Conservation (phyloP, 2,888 invertebrate genomes). For the Pristionchus maxplancki region DNA sequence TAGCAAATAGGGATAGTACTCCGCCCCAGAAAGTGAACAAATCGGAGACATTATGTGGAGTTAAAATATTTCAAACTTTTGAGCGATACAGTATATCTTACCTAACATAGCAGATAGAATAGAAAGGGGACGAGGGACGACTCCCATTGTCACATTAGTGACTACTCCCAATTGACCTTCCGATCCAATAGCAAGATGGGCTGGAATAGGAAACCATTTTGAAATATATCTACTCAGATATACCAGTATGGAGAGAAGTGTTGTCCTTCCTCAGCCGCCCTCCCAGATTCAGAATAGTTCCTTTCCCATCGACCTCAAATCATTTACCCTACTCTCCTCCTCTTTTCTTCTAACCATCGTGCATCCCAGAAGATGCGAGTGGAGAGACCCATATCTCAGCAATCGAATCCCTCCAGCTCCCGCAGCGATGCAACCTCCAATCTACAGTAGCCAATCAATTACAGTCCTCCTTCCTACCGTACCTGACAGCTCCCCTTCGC, state of each 20-base stretch:
- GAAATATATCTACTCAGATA: background rate
- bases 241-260: constrained; percentile 90
- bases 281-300: constrained; percentile 89
- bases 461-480: constrained; percentile 80
- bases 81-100: constrained; percentile 49
- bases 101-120: constrained; percentile 90
- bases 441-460: constrained; percentile 75
- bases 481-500: constrained; percentile 83
- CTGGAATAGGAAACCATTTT: constrained; percentile 77
- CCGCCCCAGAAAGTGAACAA: too few species aligned
- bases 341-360: constrained; percentile 58
- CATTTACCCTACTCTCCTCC: background rate
- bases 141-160: constrained; percentile 90
- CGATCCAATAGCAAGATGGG: constrained; percentile 96
- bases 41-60: too few species aligned
- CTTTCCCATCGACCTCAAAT: constrained; percentile 80
- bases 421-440: constrained; percentile 95
- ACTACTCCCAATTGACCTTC: constrained; percentile 96
- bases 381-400: constrained; percentile 91
- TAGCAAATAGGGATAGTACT: too few species aligned
- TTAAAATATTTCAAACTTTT: too few species aligned
- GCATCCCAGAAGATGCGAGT: constrained; percentile 75
- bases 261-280: constrained; percentile 94
- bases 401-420: constrained; percentile 96
- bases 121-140: constrained; percentile 89